Evolutionary conservation across 30 jellyfish, hydroid and myxozoan species (phyloP).

Genomic region (Haliclystus octoradiatus): DNA sequence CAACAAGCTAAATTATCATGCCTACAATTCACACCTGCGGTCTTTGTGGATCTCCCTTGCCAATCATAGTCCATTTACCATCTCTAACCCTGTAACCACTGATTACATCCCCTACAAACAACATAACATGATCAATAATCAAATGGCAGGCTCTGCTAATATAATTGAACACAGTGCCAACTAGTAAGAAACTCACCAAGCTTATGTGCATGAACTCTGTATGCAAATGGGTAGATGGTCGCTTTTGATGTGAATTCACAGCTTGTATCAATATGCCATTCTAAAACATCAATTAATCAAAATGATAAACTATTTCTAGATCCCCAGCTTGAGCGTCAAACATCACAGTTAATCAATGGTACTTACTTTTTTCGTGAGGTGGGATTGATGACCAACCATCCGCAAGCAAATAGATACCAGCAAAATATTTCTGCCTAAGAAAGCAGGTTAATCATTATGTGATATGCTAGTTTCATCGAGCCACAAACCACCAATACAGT

Average conservation of each 20-base stretch:
- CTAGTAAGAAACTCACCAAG: slow-evolving; percentile 61
- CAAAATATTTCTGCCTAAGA: slow-evolving; percentile 43
- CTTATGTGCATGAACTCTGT: slow-evolving; percentile 91
- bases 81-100: slow-evolving; percentile 75
- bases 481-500: no score
- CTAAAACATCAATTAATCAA: slow-evolving; percentile 21
- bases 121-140: background rate
- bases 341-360: no score
- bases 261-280: slow-evolving; percentile 77
- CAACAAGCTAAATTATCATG: no score
- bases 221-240: slow-evolving; percentile 70
- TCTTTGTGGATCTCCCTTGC: slow-evolving; percentile 84
- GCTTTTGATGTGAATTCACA: slow-evolving; percentile 54
- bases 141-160: background rate
- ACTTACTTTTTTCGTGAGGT: slow-evolving; percentile 70
- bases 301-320: no score
- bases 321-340: no score
- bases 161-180: no score
- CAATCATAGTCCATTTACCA: slow-evolving; percentile 67
- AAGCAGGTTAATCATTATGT: no score
- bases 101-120: slow-evolving; percentile 59
- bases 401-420: slow-evolving; percentile 89
- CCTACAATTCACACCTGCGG: no score
- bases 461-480: no score
- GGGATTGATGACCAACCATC: slow-evolving; percentile 78